A percentile compares a stretch with the other conserved stretches of the same genome.
Conservation (phyloP, 2,888 invertebrate genomes). For the Cheilosia soror region DNA sequence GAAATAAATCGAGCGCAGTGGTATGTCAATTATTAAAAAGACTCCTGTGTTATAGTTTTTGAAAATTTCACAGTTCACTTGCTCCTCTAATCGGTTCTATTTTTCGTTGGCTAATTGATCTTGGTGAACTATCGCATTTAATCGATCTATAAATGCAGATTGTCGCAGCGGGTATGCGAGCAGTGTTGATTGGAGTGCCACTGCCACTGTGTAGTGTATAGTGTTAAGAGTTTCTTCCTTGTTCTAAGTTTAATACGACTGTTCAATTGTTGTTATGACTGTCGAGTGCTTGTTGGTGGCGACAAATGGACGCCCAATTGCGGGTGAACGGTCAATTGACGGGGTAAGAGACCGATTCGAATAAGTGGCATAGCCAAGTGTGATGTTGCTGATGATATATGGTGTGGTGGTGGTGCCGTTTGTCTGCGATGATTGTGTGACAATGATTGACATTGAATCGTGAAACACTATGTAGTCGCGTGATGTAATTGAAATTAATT, state of each 20-base stretch:
- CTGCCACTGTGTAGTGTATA: constrained; percentile 4
- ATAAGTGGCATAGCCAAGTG: constrained; percentile 6
- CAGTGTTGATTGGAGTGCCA: constrained; percentile 43
- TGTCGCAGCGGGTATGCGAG: constrained; percentile 20
- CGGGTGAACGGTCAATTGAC: constrained; percentile 38
- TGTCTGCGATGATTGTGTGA: constrained; percentile 46
- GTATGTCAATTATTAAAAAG: constrained; percentile 46
- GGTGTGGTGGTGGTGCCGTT: constrained; percentile 10
- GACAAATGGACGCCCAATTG: constrained; percentile 57
- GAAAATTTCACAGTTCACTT: constrained; percentile 2
- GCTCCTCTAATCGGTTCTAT: constrained; percentile 32
- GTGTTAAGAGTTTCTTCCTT: constrained; percentile 23
- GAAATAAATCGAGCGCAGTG: constrained; percentile 58
- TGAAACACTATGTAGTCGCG: constrained; percentile 25
- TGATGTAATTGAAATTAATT: constrained; percentile 49
- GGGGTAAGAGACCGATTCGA: constrained; percentile 38
- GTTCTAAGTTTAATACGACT: constrained; percentile 40
- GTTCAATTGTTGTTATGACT: constrained; percentile 44
- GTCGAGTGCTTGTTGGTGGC: constrained; percentile 29
- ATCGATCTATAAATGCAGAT: constrained; percentile 33
- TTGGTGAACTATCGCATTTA: constrained; percentile 59
- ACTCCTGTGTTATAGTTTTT: background rate
- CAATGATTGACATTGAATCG: constrained; percentile 61
- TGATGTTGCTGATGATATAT: constrained; percentile 28
- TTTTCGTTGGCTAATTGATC: constrained; percentile 51